These are phyloP conservation scores for Creontiades dilutus DNA, from an alignment of 2,888 invertebrate species.

Conservation along the genomic window DNA sequence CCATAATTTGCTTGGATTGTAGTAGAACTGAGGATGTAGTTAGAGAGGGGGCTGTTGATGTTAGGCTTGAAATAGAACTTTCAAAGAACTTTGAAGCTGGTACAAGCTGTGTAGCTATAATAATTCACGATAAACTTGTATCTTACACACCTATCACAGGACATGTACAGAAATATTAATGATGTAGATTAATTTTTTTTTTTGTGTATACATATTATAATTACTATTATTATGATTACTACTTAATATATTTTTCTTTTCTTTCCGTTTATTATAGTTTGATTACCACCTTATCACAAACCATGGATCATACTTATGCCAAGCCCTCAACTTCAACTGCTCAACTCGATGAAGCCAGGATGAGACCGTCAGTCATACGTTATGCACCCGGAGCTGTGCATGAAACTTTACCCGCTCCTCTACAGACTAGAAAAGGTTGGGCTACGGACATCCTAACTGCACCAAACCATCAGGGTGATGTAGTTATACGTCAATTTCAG, in stretches of 20 bases:
- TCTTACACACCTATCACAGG: conserved; percentile 3
- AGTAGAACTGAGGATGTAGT: neutral
- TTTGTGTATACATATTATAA: no score
- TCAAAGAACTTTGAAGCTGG: neutral
- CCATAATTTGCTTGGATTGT: neutral
- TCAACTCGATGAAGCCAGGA: no score
- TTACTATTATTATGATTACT: no score
- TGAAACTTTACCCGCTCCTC: neutral
- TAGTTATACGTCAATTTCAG: neutral
- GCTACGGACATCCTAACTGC: neutral
- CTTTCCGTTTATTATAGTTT: no score
- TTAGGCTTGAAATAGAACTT: neutral
- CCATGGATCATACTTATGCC: conserved; percentile 2
- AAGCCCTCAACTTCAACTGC: neutral
- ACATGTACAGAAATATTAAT: neutral
- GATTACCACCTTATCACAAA: no score
- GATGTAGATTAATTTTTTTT: neutral
- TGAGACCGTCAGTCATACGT: neutral
- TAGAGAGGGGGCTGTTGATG: neutral
- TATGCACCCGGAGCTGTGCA: neutral
- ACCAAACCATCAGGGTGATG: neutral
- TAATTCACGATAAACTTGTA: conserved; percentile 1
- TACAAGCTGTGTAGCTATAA: conserved; percentile 9
- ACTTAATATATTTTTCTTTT: no score
- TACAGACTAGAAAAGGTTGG: neutral